phyloP scores from a whole-genome alignment of 30 jellyfish, hydroid and myxozoan species.

The Morbakka virulenta region DNA sequence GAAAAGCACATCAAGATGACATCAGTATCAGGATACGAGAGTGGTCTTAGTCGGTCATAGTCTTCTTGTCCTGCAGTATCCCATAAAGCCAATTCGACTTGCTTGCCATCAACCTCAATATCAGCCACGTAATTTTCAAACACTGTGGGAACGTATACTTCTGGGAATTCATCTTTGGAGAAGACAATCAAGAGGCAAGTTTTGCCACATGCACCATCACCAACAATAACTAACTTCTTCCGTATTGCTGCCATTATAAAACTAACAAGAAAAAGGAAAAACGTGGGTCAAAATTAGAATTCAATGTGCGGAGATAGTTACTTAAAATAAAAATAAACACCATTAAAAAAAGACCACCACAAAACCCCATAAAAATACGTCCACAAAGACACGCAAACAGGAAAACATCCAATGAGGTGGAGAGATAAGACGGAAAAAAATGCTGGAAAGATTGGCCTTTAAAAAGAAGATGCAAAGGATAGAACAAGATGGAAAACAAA shows the following conservation, averaged over 20 bases:
- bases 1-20: slow-evolving; percentile 97
- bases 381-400: too few species aligned
- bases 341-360: too few species aligned
- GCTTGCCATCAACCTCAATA: slow-evolving; percentile 96
- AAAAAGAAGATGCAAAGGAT: too few species aligned
- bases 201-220: slow-evolving; percentile 99
- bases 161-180: slow-evolving; percentile 99
- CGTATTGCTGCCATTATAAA: slow-evolving; percentile 96
- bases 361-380: too few species aligned
- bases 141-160: slow-evolving; percentile 98
- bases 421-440: too few species aligned
- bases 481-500: too few species aligned
- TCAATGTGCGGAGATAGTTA: too few species aligned
- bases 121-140: slow-evolving; percentile 99
- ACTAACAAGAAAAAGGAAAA: too few species aligned
- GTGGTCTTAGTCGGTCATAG: slow-evolving; percentile 97
- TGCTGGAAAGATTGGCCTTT: too few species aligned
- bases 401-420: too few species aligned
- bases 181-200: slow-evolving; percentile 89
- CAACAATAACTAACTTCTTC: slow-evolving; percentile 96
- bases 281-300: too few species aligned
- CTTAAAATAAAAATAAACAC: too few species aligned
- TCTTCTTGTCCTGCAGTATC: slow-evolving; percentile 99
- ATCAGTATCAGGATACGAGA: slow-evolving; percentile 99
- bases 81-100: slow-evolving; percentile 96